These are phyloP conservation scores for Hyperoplus lanceolatus DNA, from an alignment of 2,797 vertebrate species.

Conservation along the genomic window DNA sequence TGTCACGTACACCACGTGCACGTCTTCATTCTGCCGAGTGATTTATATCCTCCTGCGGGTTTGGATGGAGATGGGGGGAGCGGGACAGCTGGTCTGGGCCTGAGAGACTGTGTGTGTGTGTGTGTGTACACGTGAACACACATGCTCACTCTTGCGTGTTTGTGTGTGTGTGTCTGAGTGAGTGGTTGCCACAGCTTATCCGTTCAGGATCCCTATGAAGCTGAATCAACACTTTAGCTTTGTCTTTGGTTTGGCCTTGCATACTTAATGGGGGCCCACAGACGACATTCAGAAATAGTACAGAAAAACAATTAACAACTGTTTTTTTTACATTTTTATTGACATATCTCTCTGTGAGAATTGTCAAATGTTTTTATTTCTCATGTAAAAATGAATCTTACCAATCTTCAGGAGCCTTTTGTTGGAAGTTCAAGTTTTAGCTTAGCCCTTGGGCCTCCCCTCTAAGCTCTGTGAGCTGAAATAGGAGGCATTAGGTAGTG, in stretches of 20 bases:
- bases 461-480: slow-evolving; percentile 39
- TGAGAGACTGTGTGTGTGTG: slow-evolving; percentile 57
- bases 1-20: slow-evolving; percentile 55
- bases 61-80: slow-evolving; percentile 67
- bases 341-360: neutral
- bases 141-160: slow-evolving; percentile 24
- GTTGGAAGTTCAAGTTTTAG: slow-evolving; percentile 30
- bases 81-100: slow-evolving; percentile 78
- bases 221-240: slow-evolving; percentile 81
- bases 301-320: slow-evolving; percentile 13
- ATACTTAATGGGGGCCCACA: slow-evolving; percentile 34
- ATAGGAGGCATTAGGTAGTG: slow-evolving; percentile 38
- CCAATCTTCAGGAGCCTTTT: slow-evolving; percentile 20
- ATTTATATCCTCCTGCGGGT: slow-evolving; percentile 79
- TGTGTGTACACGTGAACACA: slow-evolving; percentile 27
- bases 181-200: slow-evolving; percentile 71
- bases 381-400: neutral
- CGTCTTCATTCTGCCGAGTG: slow-evolving; percentile 67
- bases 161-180: slow-evolving; percentile 41
- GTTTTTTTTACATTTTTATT: neutral
- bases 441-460: neutral
- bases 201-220: slow-evolving; percentile 75
- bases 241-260: slow-evolving; percentile 75
- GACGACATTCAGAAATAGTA: slow-evolving; percentile 52
- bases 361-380: neutral